Percentiles rank a stretch among this genome's conserved stretches.
Conservation (phyloP, 2,888 invertebrate species). For the Tetragnatha montana region DNA sequence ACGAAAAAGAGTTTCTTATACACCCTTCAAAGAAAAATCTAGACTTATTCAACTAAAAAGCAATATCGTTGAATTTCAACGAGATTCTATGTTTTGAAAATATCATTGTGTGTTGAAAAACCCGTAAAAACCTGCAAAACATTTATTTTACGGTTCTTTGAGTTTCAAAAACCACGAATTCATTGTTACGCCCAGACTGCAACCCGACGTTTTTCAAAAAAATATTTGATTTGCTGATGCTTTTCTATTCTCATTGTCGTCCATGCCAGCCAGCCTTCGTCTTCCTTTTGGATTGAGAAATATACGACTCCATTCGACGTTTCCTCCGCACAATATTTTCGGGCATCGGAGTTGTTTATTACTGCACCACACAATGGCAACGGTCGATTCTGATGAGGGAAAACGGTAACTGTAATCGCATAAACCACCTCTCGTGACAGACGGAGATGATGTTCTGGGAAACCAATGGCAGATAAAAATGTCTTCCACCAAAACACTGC, state of each 20-base stretch:
- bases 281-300: background rate
- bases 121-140: no score
- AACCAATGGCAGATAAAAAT: constrained; percentile 4
- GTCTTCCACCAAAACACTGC: constrained; percentile 2
- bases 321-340: background rate
- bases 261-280: background rate
- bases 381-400: constrained; percentile 12
- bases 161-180: no score
- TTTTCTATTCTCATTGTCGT: background rate
- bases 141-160: no score
- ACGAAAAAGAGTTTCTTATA: no score
- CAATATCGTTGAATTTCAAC: no score
- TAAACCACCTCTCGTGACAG: constrained; percentile 5
- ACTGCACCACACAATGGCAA: constrained; percentile 15
- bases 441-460: constrained; percentile 8
- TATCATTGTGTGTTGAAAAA: no score
- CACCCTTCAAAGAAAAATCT: no score
- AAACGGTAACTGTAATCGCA: constrained; percentile 12
- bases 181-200: background rate
- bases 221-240: background rate
- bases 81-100: no score
- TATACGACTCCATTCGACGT: background rate
- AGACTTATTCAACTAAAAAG: no score
- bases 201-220: background rate
- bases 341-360: constrained; percentile 17